Conservation (phyloP, 2,888 invertebrate species). For the Drosophila fungiperda region DNA sequence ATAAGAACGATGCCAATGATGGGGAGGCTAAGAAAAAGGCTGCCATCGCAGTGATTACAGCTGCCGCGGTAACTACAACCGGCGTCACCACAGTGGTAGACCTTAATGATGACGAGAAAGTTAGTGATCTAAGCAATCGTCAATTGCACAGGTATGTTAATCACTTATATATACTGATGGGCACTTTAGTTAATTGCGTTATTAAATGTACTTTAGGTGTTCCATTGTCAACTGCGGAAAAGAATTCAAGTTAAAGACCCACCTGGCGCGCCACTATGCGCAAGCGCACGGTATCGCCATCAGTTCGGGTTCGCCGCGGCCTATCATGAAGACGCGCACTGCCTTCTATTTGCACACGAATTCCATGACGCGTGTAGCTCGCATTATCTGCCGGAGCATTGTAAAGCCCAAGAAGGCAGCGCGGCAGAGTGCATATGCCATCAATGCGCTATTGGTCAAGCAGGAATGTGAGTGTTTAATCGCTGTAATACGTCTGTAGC, state of each 20-base stretch:
- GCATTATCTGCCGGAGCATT: constrained; percentile 93
- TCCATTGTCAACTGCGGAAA: constrained; percentile 96
- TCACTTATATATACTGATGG: neutral
- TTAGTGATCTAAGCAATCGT: constrained; percentile 85
- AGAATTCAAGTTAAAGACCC: constrained; percentile 98
- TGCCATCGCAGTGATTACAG: constrained; percentile 38
- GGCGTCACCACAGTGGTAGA: constrained; percentile 61
- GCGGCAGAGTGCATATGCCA: constrained; percentile 92
- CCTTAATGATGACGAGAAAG: constrained; percentile 86
- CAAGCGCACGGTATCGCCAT: constrained; percentile 92
- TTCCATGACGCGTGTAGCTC: constrained; percentile 94
- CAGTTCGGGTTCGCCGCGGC: constrained; percentile 92
- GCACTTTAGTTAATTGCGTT: constrained; percentile 71
- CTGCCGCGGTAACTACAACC: constrained; percentile 47
- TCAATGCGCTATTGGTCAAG: constrained; percentile 92
- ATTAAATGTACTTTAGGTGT: constrained; percentile 88
- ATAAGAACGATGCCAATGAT: constrained; percentile 88
- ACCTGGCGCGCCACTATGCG: constrained; percentile 96
- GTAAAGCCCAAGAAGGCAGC: constrained; percentile 94
- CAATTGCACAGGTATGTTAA: constrained; percentile 82
- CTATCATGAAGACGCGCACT: constrained; percentile 98
- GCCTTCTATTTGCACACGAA: constrained; percentile 98
- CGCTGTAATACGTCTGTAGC: neutral
- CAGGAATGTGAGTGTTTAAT: constrained; percentile 91
- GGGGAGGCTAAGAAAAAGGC: constrained; percentile 85